Percentiles rank a stretch among this genome's conserved stretches.
Evolutionary conservation across 2,888 invertebrate genomes (phyloP).

Genomic region (Dorcus hopei): DNA sequence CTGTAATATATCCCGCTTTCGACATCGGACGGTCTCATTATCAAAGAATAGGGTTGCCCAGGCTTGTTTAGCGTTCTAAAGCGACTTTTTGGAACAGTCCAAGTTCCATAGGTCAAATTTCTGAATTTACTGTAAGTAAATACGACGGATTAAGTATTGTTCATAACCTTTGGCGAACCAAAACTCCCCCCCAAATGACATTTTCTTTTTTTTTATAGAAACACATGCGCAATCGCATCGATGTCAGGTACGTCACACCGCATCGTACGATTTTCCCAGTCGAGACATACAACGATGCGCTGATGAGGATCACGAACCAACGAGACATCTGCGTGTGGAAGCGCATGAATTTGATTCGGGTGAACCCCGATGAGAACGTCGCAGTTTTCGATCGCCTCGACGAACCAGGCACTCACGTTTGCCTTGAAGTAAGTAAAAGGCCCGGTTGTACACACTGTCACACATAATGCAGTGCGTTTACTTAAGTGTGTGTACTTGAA

Average conservation of each 20-base stretch:
- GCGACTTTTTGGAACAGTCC: too few relatives aligned
- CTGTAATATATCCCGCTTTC: too few relatives aligned
- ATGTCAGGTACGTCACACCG: slow-evolving; percentile 2
- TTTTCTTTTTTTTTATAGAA: slow-evolving; percentile 2
- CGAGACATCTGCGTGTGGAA: background rate
- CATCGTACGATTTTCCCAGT: slow-evolving; percentile 2
- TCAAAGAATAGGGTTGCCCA: too few relatives aligned
- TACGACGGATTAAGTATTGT: too few relatives aligned
- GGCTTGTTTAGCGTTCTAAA: too few relatives aligned
- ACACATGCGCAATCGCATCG: slow-evolving; percentile 1
- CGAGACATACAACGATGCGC: slow-evolving; percentile 1
- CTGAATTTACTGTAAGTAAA: too few relatives aligned
- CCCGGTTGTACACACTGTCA: too few relatives aligned
- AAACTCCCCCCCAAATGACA: too few relatives aligned
- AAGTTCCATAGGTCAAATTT: too few relatives aligned
- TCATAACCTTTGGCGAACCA: background rate
- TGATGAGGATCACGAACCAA: slow-evolving; percentile 4
- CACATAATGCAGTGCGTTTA: too few relatives aligned
- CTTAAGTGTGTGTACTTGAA: too few relatives aligned
- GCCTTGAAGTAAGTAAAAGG: slow-evolving; percentile 3
- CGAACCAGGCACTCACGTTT: slow-evolving; percentile 3
- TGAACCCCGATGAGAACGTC: background rate
- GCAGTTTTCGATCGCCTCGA: slow-evolving; percentile 6
- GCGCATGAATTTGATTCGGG: slow-evolving; percentile 7
- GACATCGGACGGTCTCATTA: too few relatives aligned